Percentiles rank a stretch among this genome's conserved stretches.
Evolutionary conservation across 2,888 invertebrate genomes (phyloP).

Genomic region (Steromphala cineraria): DNA sequence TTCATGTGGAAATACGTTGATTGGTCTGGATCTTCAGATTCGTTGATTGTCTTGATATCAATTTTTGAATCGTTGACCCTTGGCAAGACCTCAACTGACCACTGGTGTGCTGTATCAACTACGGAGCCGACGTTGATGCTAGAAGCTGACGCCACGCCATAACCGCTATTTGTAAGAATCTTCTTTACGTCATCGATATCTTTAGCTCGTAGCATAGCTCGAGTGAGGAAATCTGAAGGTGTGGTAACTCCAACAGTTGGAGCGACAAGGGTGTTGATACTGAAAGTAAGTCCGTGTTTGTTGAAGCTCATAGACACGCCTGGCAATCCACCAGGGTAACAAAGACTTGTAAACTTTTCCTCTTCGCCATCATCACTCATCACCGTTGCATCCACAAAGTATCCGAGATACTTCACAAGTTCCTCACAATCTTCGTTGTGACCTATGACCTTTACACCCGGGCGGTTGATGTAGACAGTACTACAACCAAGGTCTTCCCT

Average conservation of each 20-base stretch:
- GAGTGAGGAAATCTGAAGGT: not conserved
- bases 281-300: not conserved
- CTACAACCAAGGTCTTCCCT: constrained; percentile 22
- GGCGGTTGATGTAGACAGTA: constrained; percentile 22
- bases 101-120: not conserved
- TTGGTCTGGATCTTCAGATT: not conserved
- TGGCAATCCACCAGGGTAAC: constrained; percentile 19
- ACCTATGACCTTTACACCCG: constrained; percentile 23
- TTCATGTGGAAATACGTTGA: constrained; percentile 16
- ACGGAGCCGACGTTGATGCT: constrained; percentile 1
- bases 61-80: not conserved
- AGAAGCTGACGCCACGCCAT: not conserved
- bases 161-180: not conserved
- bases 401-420: not conserved
- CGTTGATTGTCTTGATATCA: not conserved
- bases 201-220: constrained; percentile 13
- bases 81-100: constrained; percentile 4
- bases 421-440: constrained; percentile 30
- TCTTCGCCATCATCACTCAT: constrained; percentile 3
- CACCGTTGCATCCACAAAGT: constrained; percentile 12
- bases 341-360: constrained; percentile 17
- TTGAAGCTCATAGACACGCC: not conserved
- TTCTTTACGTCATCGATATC: not conserved
- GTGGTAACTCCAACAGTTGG: not conserved
- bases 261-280: not conserved